phyloP scores from a whole-genome alignment of 2,797 vertebrate genomes.

The Percopsis omiscomaycus region DNA sequence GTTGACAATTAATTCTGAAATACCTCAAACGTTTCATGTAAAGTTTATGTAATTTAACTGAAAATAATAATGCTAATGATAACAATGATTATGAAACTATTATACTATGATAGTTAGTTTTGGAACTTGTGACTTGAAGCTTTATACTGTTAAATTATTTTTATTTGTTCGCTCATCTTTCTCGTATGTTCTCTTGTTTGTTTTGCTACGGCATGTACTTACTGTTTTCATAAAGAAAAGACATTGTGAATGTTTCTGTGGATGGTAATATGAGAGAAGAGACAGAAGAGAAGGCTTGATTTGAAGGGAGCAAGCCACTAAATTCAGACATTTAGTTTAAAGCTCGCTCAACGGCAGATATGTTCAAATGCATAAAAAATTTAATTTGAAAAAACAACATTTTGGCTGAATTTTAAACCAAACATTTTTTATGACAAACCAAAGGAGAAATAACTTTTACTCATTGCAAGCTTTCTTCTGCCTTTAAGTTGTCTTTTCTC shows the following conservation, averaged over 20 bases:
- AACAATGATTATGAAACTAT: slow-evolving; percentile 81
- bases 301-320: slow-evolving; percentile 55
- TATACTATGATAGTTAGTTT: slow-evolving; percentile 97
- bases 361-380: slow-evolving; percentile 39
- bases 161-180: slow-evolving; percentile 81
- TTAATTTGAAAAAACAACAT: slow-evolving; percentile 33
- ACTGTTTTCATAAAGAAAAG: slow-evolving; percentile 84
- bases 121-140: slow-evolving; percentile 99
- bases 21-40: slow-evolving; percentile 99
- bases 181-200: slow-evolving; percentile 71
- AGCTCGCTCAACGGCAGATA: slow-evolving; percentile 41
- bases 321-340: slow-evolving; percentile 44
- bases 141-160: slow-evolving; percentile 98
- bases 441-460: slow-evolving; percentile 68
- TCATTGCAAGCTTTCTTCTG: slow-evolving; percentile 73
- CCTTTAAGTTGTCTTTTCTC: slow-evolving; percentile 77
- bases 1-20: slow-evolving; percentile 99
- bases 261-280: slow-evolving; percentile 64
- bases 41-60: slow-evolving; percentile 98
- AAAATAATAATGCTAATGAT: slow-evolving; percentile 82
- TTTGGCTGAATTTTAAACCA: slow-evolving; percentile 66
- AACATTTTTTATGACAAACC: slow-evolving; percentile 65
- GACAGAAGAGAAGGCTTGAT: slow-evolving; percentile 57
- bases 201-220: slow-evolving; percentile 81
- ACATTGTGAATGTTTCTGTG: slow-evolving; percentile 93